phyloP scores from a whole-genome alignment of 2,797 vertebrate species.

The Sparidentex hasta region DNA sequence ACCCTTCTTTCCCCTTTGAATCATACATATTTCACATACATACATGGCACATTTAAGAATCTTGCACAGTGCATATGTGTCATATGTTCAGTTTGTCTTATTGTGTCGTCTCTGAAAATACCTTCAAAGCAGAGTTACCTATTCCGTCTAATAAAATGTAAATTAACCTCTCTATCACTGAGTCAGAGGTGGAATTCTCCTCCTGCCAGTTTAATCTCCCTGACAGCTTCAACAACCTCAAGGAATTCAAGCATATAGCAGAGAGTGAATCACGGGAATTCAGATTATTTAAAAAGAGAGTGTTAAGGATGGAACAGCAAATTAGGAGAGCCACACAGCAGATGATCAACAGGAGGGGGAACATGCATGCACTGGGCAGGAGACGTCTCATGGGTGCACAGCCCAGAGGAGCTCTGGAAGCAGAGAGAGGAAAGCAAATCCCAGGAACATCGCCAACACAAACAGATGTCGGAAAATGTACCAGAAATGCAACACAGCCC shows the following conservation, averaged over 20 bases:
- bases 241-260: neutral
- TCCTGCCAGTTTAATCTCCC: neutral
- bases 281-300: neutral
- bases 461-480: slow-evolving; percentile 59
- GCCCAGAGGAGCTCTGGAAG: slow-evolving; percentile 37
- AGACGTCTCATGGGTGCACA: slow-evolving; percentile 24
- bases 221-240: neutral
- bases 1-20: neutral
- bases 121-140: neutral
- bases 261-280: neutral
- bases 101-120: neutral
- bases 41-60: neutral
- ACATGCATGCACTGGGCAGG: neutral
- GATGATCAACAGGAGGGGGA: slow-evolving; percentile 29
- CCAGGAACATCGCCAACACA: slow-evolving; percentile 48
- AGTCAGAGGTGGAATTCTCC: neutral
- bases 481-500: slow-evolving; percentile 24
- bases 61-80: neutral
- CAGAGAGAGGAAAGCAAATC: slow-evolving; percentile 24
- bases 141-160: neutral
- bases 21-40: neutral
- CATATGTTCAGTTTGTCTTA: neutral
- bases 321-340: neutral
- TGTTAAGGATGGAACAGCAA: slow-evolving; percentile 1
- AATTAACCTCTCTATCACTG: too few species aligned